Conservation (phyloP, 2,113 vertebrate species). For the Lampris megalopsis region DNA sequence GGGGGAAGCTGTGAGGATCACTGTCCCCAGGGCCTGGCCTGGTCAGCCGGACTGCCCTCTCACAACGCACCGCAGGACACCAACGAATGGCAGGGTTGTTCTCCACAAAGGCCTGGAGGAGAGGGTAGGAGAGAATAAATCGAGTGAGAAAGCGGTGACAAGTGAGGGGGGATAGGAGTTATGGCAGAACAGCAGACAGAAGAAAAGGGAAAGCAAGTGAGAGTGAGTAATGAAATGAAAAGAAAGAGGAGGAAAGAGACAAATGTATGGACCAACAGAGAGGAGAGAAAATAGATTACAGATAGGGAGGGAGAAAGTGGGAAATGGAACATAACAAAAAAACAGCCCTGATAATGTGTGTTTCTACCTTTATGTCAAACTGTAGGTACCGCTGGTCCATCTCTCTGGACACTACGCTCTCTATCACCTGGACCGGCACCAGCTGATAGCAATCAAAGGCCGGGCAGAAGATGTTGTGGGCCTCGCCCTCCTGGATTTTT, state of each 20-base stretch:
- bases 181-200: not conserved
- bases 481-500: constrained; percentile 78
- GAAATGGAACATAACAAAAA: not conserved
- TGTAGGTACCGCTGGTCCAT: constrained; percentile 79
- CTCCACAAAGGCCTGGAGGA: constrained; percentile 73
- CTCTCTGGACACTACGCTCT: constrained; percentile 78
- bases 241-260: not conserved
- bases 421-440: constrained; percentile 78
- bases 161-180: not conserved
- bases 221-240: not conserved
- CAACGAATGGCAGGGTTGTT: constrained; percentile 93
- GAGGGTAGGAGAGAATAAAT: not conserved
- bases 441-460: constrained; percentile 78
- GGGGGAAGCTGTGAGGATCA: constrained; percentile 91
- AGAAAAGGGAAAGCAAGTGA: not conserved
- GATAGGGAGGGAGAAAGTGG: too few relatives aligned
- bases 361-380: constrained; percentile 77
- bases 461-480: constrained; percentile 79
- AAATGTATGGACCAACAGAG: not conserved
- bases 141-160: not conserved
- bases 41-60: constrained; percentile 94
- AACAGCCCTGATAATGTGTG: not conserved
- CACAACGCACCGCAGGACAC: constrained; percentile 96
- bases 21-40: constrained; percentile 89
- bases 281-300: too few relatives aligned